Evolutionary conservation across 2,113 vertebrate species (phyloP).

Genomic region (Sceloporus undulatus): DNA sequence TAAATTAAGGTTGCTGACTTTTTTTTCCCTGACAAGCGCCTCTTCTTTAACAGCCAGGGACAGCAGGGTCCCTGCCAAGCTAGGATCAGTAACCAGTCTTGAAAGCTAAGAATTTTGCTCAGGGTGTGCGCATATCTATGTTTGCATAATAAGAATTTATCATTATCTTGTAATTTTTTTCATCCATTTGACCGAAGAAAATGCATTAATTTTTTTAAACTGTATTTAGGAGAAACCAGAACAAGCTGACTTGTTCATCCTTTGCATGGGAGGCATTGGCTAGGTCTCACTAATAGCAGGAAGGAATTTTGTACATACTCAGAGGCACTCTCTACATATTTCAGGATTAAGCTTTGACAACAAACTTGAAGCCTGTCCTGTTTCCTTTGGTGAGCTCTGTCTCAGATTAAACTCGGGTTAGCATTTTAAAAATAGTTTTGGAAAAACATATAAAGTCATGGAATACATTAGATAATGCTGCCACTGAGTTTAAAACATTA

Average conservation of each 20-base stretch:
- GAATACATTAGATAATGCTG: accelerated
- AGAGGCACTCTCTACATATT: accelerated
- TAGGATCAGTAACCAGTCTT: no score
- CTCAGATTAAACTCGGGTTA: conserved; percentile 19
- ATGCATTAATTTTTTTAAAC: neutral
- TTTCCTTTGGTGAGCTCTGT: neutral
- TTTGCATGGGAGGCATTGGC: no score
- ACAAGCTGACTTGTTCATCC: neutral
- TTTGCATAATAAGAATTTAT: neutral
- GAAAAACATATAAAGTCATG: neutral
- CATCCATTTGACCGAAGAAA: neutral
- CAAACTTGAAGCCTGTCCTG: neutral
- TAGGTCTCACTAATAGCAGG: neutral
- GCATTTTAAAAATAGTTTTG: neutral
- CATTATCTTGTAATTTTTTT: neutral
- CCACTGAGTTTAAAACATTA: conserved; percentile 46
- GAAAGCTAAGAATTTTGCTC: neutral
- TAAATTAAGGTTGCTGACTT: neutral
- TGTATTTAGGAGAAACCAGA: neutral
- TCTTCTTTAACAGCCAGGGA: neutral
- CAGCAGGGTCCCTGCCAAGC: neutral
- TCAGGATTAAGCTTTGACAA: accelerated
- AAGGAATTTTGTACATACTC: neutral
- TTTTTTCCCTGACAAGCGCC: neutral
- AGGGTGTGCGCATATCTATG: neutral